Conservation (phyloP, 2,888 invertebrate species). For the Argyresthia goedartella region DNA sequence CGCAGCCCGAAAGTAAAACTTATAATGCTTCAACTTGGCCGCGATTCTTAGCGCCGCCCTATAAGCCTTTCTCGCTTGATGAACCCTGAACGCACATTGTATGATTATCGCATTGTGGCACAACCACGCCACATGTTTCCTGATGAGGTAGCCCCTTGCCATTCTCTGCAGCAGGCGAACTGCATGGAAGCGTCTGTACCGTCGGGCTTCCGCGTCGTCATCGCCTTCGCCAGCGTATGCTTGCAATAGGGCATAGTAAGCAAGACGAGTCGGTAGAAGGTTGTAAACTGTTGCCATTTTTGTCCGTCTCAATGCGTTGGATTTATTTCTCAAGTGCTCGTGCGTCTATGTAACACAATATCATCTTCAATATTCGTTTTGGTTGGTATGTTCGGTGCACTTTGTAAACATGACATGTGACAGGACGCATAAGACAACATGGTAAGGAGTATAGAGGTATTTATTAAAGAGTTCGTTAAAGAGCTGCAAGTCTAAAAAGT, state of each 20-base stretch:
- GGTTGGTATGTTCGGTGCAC: no score
- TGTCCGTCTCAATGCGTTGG: not conserved
- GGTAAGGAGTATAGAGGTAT: no score
- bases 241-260: slow-evolving; percentile 41
- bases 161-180: slow-evolving; percentile 40
- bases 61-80: slow-evolving; percentile 37
- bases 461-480: no score
- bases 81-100: slow-evolving; percentile 48
- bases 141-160: slow-evolving; percentile 41
- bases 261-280: slow-evolving; percentile 27
- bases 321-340: no score
- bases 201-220: slow-evolving; percentile 32
- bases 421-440: no score
- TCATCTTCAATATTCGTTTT: no score
- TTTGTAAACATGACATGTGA: no score
- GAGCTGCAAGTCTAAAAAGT: no score
- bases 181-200: slow-evolving; percentile 35
- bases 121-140: slow-evolving; percentile 47
- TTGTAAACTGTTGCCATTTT: slow-evolving; percentile 44
- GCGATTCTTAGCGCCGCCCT: slow-evolving; percentile 39
- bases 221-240: no score
- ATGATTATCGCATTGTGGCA: slow-evolving; percentile 43
- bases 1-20: slow-evolving; percentile 21
- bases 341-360: no score
- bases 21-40: slow-evolving; percentile 38